Evolutionary conservation across 2,888 invertebrate species (phyloP).

Genomic region (Drosophila algonquin): DNA sequence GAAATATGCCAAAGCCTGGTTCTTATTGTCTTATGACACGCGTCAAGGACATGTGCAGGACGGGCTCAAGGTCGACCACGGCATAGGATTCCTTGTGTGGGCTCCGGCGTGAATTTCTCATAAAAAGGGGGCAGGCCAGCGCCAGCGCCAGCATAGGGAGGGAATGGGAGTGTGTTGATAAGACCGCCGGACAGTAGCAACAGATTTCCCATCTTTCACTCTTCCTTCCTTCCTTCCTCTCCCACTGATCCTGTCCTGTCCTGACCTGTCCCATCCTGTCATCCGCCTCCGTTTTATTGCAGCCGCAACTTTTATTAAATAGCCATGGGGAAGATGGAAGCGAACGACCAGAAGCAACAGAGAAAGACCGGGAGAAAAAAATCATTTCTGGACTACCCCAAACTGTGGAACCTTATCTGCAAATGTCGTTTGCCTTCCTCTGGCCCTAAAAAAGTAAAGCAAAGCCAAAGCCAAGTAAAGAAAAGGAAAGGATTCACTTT

Average conservation of each 20-base stretch:
- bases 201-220: conserved; percentile 50
- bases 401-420: conserved; percentile 62
- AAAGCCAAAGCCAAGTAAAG: conserved; percentile 1
- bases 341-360: conserved; percentile 28
- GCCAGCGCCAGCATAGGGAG: conserved; percentile 11
- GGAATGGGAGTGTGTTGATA: conserved; percentile 61
- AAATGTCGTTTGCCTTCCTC: conserved; percentile 61
- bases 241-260: not conserved
- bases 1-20: conserved; percentile 53
- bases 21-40: conserved; percentile 72
- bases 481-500: conserved; percentile 46
- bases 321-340: conserved; percentile 49
- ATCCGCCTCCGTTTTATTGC: conserved; percentile 64
- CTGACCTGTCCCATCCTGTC: conserved; percentile 24
- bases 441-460: conserved; percentile 10
- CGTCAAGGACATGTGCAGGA: conserved; percentile 36
- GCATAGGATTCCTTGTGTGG: conserved; percentile 5
- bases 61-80: too few relatives aligned
- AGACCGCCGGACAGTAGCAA: conserved; percentile 57
- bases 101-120: conserved; percentile 54
- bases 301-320: conserved; percentile 75
- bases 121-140: conserved; percentile 53
- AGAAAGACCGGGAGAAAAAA: conserved; percentile 12
- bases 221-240: not conserved
- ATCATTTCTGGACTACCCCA: conserved; percentile 16